These are phyloP conservation scores for Pollenia amentaria DNA, from an alignment of 2,888 invertebrate genomes.

Conservation along the genomic window DNA sequence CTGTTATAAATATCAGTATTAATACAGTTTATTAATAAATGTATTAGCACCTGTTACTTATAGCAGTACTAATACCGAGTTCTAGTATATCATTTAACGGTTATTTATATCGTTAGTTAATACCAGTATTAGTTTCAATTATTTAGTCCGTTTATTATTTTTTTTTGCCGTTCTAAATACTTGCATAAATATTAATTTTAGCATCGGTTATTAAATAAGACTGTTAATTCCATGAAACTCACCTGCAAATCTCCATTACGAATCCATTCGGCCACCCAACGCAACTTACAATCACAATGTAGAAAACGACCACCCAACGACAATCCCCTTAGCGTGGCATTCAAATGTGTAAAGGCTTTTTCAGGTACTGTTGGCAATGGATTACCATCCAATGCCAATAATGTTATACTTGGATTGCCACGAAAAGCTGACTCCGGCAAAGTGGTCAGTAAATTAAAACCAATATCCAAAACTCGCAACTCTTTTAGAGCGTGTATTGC, in stretches of 20 bases:
- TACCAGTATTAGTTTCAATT: too few species aligned
- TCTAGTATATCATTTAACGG: too few species aligned
- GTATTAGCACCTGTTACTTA: too few species aligned
- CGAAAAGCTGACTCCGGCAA: slow-evolving; percentile 92
- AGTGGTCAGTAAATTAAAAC: slow-evolving; percentile 94
- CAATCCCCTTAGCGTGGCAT: slow-evolving; percentile 92
- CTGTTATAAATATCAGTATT: too few species aligned
- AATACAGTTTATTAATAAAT: too few species aligned
- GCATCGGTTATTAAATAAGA: background rate
- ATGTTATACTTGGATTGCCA: slow-evolving; percentile 92
- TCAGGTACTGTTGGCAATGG: slow-evolving; percentile 93
- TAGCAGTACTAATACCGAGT: too few species aligned
- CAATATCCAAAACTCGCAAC: slow-evolving; percentile 94
- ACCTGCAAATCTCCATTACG: slow-evolving; percentile 93
- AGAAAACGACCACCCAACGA: slow-evolving; percentile 95
- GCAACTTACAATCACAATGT: slow-evolving; percentile 94
- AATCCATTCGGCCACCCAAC: slow-evolving; percentile 97
- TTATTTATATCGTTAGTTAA: too few species aligned
- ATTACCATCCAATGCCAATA: slow-evolving; percentile 95
- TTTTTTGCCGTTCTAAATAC: too few species aligned
- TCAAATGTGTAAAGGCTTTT: slow-evolving; percentile 91
- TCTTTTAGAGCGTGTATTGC: slow-evolving; percentile 92
- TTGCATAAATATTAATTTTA: background rate
- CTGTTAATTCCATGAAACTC: slow-evolving; percentile 48
- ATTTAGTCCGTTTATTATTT: too few species aligned